Evolutionary conservation across 2,797 vertebrate genomes (phyloP).

Genomic region (Mormyrops boulengeri): DNA sequence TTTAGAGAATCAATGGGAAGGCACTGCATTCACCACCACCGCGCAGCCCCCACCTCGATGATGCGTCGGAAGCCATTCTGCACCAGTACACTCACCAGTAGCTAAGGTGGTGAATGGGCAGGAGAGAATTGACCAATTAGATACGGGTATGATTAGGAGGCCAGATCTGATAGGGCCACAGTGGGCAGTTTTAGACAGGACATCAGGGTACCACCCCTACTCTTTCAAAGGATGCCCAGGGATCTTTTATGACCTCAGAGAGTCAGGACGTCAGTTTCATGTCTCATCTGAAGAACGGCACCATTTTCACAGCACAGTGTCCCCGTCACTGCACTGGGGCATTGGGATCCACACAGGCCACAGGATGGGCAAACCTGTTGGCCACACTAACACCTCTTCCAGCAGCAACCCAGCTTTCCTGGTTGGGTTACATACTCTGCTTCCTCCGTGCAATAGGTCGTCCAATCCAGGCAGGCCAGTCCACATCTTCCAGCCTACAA

Average conservation of each 20-base stretch:
- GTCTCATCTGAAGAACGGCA: not conserved
- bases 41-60: not conserved
- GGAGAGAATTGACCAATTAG: not conserved
- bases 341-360: not conserved
- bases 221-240: not conserved
- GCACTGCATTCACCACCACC: not conserved
- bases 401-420: not conserved
- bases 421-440: not conserved
- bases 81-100: not conserved
- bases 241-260: not conserved
- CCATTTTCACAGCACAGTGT: not conserved
- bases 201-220: not conserved
- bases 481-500: not conserved
- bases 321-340: not conserved
- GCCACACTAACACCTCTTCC: not conserved
- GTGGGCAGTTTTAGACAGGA: not conserved
- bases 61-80: not conserved
- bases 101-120: not conserved
- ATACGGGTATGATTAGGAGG: not conserved
- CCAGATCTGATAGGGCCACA: not conserved
- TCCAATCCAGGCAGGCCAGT: not conserved
- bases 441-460: not conserved
- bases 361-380: not conserved
- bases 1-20: not conserved
- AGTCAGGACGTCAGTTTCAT: not conserved